Base-by-base conservation (phyloP, 2,797 vertebrate genomes). In the Eulemur coronatus region DNA sequence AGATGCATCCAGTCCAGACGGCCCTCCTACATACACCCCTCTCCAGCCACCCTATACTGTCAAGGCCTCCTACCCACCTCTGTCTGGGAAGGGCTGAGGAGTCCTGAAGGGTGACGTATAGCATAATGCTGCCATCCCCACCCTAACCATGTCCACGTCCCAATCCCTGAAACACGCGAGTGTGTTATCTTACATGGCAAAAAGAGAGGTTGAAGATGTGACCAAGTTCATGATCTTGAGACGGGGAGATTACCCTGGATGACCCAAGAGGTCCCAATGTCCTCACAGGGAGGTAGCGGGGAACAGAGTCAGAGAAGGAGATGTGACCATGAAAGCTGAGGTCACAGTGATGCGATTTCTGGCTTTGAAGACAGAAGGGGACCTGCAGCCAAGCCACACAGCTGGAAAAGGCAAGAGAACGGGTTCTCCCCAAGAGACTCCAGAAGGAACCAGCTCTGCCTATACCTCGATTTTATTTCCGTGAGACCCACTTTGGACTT, bases 241-340 rank as follows among this genome's bases (percentile, higher is more conserved):
- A 57, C 2, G 79, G 30, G 24, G 38, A 9, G 14, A 55, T 5
- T 9, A 22, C 9, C 28, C 80, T 33, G 38, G 63, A 50, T 61
- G 46, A 65, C 1, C 30, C 26, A 28, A 84, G n/a, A 17, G 5
- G 52, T 55, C 11, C 33, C 35, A 3, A 12, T 26, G 43, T 30
- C 41, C 61, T 35, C 43, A 22, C 12, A 35, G 38, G 61, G 38
- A 76, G 26, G 61, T 9, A 15, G 28, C 5, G 28, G 28, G 28
- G 70, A 50, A 43, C 33, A 46, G 55, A 65, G 48, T 38, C 4
- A 35, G 65, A 52, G 84, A 48, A 70, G 50, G 46, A 30, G 59
- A 12, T 3, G 24, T 35, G 72, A 50, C 3, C 0, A 24, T 7
- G 17, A 50, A 85, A 33, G n/a, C 48, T 1, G 0, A 38, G 46